These are phyloP conservation scores for Brenthis hecate DNA, from an alignment of 2,888 invertebrate genomes.

Conservation along the genomic window DNA sequence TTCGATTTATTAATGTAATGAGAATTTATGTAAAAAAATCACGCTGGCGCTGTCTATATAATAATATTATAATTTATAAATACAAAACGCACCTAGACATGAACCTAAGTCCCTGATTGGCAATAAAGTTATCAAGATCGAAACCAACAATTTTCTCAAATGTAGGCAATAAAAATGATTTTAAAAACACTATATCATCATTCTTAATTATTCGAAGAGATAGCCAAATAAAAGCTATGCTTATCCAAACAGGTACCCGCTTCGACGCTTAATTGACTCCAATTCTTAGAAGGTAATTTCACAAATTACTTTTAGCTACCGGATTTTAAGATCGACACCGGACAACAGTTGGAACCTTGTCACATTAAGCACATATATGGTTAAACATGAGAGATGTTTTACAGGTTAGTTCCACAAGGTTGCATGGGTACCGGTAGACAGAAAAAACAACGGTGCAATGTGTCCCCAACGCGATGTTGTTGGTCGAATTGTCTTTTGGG, in stretches of 20 bases:
- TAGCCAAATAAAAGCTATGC: conserved; percentile 40
- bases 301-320: conserved; percentile 82
- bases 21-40: too few species aligned
- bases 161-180: conserved; percentile 21
- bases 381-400: conserved; percentile 3
- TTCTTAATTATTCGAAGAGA: conserved; percentile 43
- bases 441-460: conserved; percentile 56
- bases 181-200: conserved; percentile 23
- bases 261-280: conserved; percentile 71
- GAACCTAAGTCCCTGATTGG: neutral
- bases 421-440: conserved; percentile 53
- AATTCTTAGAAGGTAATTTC: conserved; percentile 82
- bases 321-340: conserved; percentile 72
- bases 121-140: conserved; percentile 8
- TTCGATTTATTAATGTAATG: too few species aligned
- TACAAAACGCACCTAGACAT: neutral
- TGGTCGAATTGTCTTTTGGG: conserved; percentile 56
- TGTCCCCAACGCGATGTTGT: conserved; percentile 52
- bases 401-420: conserved; percentile 57
- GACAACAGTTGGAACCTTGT: conserved; percentile 57
- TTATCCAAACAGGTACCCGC: conserved; percentile 43
- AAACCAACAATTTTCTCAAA: conserved; percentile 6
- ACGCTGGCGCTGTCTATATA: neutral
- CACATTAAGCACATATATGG: conserved; percentile 42
- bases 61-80: too few species aligned